A percentile compares a stretch with the other conserved stretches of the same genome.
phyloP scores from a whole-genome alignment of 2,113 vertebrate species.

The Takifugu flavidus region DNA sequence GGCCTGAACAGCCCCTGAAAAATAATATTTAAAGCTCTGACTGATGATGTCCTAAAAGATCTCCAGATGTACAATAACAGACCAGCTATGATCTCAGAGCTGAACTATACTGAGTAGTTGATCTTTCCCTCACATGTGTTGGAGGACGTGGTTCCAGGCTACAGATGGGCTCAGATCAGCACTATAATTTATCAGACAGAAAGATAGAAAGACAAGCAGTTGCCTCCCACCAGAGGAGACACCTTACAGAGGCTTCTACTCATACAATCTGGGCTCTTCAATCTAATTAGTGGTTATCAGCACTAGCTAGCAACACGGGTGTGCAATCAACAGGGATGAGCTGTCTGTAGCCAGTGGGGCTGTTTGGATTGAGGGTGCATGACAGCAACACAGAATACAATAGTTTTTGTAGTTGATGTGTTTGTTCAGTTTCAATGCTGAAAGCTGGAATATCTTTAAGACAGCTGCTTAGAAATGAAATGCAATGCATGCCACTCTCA shows the following conservation, averaged over 20 bases:
- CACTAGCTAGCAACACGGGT: slow-evolving; percentile 35
- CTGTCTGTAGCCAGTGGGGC: slow-evolving; percentile 12
- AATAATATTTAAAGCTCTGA: no score
- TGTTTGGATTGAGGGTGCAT: not conserved
- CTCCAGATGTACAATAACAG: no score
- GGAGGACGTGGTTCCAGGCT: slow-evolving; percentile 4
- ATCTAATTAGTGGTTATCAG: slow-evolving; percentile 73
- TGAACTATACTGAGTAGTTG: no score
- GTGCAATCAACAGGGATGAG: slow-evolving; percentile 28
- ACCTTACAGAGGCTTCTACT: slow-evolving; percentile 37
- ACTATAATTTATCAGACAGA: slow-evolving; percentile 60
- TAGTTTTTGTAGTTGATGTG: not conserved
- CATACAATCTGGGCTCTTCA: slow-evolving; percentile 46
- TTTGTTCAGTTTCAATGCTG: not conserved
- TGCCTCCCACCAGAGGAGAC: not conserved
- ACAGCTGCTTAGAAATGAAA: not conserved
- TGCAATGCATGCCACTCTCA: no score
- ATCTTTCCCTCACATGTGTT: not conserved
- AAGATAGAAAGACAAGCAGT: slow-evolving; percentile 9
- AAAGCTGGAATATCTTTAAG: not conserved
- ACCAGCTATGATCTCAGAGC: no score
- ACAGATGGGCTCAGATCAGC: slow-evolving; percentile 52
- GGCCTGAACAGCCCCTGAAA: no score
- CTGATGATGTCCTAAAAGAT: no score
- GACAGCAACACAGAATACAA: slow-evolving; percentile 6